Base-by-base conservation (phyloP, 2,797 vertebrate species). In the Sus cebifrons region DNA sequence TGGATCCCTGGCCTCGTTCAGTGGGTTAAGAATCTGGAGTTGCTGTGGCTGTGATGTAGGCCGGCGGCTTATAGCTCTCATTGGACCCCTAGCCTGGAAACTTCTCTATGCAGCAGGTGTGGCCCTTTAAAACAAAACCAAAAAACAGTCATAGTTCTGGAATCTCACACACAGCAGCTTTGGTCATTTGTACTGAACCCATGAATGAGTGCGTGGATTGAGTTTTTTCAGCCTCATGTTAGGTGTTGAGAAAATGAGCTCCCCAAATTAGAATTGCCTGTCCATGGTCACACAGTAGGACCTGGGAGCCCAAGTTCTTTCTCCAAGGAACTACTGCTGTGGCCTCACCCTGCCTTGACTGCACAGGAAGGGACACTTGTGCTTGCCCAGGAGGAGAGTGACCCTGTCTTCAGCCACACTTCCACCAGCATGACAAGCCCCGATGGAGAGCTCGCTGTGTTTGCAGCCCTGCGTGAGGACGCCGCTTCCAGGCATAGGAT, bases 221-320 rank as follows among this genome's bases (percentile, higher is more conserved):
- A 12, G 14, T 52, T 44, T 81, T 58, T 71, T 36, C 62, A 52
- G 54, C 49, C 64, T 86, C 52, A 20, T 78, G 90, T 85, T 81
- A 65, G 60, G 89, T 23, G n/a, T 15, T 58, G 70, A 36, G 10
- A 36, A 77, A 87, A 71, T 1, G 5, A 86, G 65, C 11, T 29
- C 32, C 68, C 49, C 54, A 58, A 60, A 32, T 58, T 71, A 95
- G 64, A 70, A 32, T 27, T 17, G 17, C 73, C 56, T 29, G 11
- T 32, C 23, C 18, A 0, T 11, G 71, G 5, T 58, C 29, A 20
- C 17, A 1, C 0, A 0, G 25, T 18, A 13, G 32, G 65, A 77
- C 4, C 36, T 36, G 27, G 60, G 62, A 49, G 17, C 40, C 64
- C 2, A 17, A 83, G 29, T 10, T 16, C 68, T 32, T 67, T 32